These are phyloP conservation scores for Trinectes maculatus DNA, from an alignment of 2,113 vertebrate genomes.

Conservation along the genomic window DNA sequence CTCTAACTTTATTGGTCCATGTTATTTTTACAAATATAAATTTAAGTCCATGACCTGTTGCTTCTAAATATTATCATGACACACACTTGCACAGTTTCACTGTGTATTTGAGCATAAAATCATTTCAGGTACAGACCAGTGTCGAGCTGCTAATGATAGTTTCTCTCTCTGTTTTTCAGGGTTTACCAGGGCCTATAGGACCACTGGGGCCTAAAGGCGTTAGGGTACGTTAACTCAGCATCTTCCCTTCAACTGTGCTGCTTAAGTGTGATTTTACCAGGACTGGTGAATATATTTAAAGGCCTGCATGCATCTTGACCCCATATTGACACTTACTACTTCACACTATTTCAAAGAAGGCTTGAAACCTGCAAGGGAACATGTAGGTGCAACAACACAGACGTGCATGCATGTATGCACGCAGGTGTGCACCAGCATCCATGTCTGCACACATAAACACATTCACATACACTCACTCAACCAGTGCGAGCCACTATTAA, in stretches of 20 bases:
- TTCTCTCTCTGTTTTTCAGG: conserved; percentile 86
- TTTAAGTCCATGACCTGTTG: not conserved
- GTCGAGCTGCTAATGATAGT: conserved; percentile 42
- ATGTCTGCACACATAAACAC: conserved; percentile 38
- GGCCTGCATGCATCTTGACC: not conserved
- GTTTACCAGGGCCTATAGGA: conserved; percentile 96
- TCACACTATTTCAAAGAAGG: not conserved
- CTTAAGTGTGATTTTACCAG: conserved; percentile 20
- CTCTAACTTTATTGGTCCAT: not conserved
- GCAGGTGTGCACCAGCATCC: conserved; percentile 29
- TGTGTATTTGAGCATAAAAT: conserved; percentile 2
- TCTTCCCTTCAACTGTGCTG: not conserved
- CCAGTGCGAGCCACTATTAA: conserved; percentile 41
- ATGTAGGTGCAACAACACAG: conserved; percentile 18
- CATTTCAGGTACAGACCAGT: not conserved
- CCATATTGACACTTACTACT: not conserved
- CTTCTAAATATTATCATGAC: not conserved
- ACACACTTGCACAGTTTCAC: conserved; percentile 4
- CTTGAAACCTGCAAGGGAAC: conserved; percentile 3
- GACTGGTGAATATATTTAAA: conserved; percentile 9
- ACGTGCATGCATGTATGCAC: conserved; percentile 11
- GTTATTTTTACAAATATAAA: not conserved
- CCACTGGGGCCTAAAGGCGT: conserved; percentile 92
- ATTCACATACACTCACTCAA: conserved; percentile 16
- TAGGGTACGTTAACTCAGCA: conserved; percentile 87